Conservation (phyloP, 1,140 invertebrate genomes). For the Eueides isabella region DNA sequence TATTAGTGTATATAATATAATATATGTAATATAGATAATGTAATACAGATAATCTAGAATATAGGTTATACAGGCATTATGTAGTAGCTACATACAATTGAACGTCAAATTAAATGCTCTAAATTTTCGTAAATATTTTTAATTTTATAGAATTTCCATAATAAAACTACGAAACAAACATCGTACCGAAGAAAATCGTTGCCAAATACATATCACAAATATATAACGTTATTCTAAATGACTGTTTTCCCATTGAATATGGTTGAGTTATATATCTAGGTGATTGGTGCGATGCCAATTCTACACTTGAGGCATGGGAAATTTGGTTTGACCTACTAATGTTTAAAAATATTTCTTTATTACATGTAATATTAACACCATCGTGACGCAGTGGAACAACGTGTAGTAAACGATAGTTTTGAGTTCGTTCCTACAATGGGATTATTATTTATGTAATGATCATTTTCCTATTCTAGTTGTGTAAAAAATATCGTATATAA, state of each 20-base stretch:
- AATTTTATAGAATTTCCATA: neutral
- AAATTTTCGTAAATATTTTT: neutral
- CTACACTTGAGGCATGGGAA: constrained; percentile 5
- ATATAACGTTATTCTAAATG: neutral
- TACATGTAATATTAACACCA: neutral
- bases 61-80: too few relatives aligned
- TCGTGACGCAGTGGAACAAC: neutral
- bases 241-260: neutral
- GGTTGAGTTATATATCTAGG: constrained; percentile 5
- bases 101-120: too few relatives aligned
- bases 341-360: neutral
- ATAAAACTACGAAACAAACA: neutral
- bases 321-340: neutral
- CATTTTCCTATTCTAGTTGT: too few relatives aligned
- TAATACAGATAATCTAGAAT: too few relatives aligned
- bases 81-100: too few relatives aligned
- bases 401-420: neutral
- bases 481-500: too few relatives aligned
- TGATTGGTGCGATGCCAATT: constrained; percentile 11
- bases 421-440: too few relatives aligned
- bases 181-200: neutral
- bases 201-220: neutral
- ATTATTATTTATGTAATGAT: too few relatives aligned
- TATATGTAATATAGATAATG: too few relatives aligned
- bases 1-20: too few relatives aligned